Evolutionary conservation across 2,797 vertebrate genomes (phyloP), one percentile per base, ranked within the genome.

Genomic region (Mergus octosetaceus): DNA sequence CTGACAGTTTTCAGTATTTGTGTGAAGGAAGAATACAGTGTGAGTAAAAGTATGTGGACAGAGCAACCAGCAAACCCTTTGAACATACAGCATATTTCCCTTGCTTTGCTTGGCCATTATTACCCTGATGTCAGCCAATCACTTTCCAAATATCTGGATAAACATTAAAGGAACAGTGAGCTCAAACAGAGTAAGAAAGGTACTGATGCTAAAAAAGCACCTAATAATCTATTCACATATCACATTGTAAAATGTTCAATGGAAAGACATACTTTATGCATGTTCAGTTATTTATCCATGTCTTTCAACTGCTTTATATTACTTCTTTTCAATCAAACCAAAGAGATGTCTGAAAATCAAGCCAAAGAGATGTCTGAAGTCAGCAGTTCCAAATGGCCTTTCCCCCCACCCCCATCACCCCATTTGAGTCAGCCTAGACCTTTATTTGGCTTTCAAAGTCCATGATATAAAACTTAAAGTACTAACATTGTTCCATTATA

Each of bases 1-100:
- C 32, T 85, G 90, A 66, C 49, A 85, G 49, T 90, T 96, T 94
- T 92, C 66, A 79, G 10, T 82, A 84, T 34, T 64, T 62, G 16
- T 60, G 30, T 47, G 72, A 79, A 90, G 66, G 47, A 77, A 90
- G 85, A 72, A 76, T 64, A 51, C 25, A 75, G 25, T 56, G 11
- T 2, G 2, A 94, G 54, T 85, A 56, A 76, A 92, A 90, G 8
- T 18, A 60, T n/a, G 17, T 20, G 43, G 70, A 60, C 45, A 77
- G 57, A 88, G 38, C 16, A 79, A 22, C 18, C 54, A 71, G 19
- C 16, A 70, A 74, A 27, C 18, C 9, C 93, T 57, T 43, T 65
- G 12, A 89, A 76, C 3, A n/a, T 16, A 43, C 12, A 72, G 45
- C 3, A 49, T 72, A 38, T 43, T 64, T 85, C 27, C 34, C 69